phyloP scores from a whole-genome alignment of 2,797 vertebrate species.

The Dicrostonyx torquatus region DNA sequence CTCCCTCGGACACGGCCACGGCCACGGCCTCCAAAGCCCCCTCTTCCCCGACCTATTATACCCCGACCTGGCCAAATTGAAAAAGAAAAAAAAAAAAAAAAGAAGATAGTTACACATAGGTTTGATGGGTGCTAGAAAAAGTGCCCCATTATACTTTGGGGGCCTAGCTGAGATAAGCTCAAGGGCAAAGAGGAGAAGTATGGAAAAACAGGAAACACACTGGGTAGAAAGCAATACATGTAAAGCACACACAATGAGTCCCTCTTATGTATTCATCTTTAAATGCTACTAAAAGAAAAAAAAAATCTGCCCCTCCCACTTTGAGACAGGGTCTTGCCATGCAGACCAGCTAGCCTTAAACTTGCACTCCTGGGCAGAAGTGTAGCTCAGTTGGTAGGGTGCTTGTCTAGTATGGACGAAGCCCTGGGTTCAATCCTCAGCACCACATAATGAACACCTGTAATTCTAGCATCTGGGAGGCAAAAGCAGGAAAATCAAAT shows the following conservation, averaged over 20 bases:
- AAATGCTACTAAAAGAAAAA: slow-evolving; percentile 9
- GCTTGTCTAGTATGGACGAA: slow-evolving; percentile 8
- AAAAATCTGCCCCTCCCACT: background rate
- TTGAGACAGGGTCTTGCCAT: background rate
- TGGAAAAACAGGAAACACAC: slow-evolving; percentile 71
- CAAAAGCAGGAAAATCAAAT: background rate
- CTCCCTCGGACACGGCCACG: slow-evolving; percentile 92
- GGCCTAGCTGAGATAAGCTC: slow-evolving; percentile 73
- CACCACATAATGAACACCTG: background rate
- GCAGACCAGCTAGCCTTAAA: background rate
- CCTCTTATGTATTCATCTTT: slow-evolving; percentile 65
- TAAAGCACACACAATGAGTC: slow-evolving; percentile 78
- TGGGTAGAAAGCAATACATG: slow-evolving; percentile 76
- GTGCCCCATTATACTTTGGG: slow-evolving; percentile 67
- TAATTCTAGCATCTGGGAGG: background rate
- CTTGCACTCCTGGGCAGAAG: background rate
- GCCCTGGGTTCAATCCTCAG: slow-evolving; percentile 1
- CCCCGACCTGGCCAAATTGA: slow-evolving; percentile 89
- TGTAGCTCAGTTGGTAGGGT: background rate
- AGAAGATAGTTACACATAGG: slow-evolving; percentile 55
- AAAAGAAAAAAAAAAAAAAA: background rate
- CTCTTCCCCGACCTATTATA: slow-evolving; percentile 90
- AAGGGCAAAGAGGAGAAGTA: slow-evolving; percentile 75
- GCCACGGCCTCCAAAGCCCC: slow-evolving; percentile 87
- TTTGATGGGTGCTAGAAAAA: slow-evolving; percentile 39